phyloP scores from a whole-genome alignment of 2,797 vertebrate genomes.

The Diceros bicornis region DNA sequence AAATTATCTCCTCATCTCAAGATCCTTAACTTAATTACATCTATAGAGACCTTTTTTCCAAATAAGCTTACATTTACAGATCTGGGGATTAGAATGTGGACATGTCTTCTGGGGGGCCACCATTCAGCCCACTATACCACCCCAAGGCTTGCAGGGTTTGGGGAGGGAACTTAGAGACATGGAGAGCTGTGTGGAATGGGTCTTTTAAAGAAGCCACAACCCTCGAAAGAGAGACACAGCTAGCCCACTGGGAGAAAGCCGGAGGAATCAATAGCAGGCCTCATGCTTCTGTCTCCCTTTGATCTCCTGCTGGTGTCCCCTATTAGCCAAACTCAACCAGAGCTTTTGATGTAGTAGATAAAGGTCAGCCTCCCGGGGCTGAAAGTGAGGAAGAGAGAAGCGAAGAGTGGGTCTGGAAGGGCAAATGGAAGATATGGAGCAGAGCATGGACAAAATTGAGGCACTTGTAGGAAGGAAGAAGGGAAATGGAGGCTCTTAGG shows the following conservation, averaged over 20 bases:
- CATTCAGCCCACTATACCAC: not conserved
- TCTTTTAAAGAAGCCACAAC: not conserved
- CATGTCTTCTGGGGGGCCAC: not conserved
- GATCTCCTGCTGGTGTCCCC: not conserved
- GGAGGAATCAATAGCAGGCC: too few relatives aligned
- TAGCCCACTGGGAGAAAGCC: not conserved
- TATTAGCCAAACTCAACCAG: not conserved
- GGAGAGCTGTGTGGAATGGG: not conserved
- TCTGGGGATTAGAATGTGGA: not conserved
- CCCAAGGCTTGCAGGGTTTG: not conserved
- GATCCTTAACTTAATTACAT: not conserved
- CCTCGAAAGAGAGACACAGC: not conserved
- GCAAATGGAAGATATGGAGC: not conserved
- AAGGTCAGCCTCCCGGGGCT: not conserved
- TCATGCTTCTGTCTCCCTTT: not conserved
- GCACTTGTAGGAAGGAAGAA: not conserved
- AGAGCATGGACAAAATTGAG: not conserved
- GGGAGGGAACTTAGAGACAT: not conserved
- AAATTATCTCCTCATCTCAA: not conserved
- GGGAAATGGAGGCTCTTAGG: not conserved
- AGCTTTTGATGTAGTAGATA: not conserved
- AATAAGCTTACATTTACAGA: not conserved
- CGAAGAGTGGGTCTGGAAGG: not conserved
- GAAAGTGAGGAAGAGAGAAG: not conserved
- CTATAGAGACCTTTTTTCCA: not conserved